Conservation (phyloP, 2,113 vertebrate genomes). For the Paradisaea rubra region DNA sequence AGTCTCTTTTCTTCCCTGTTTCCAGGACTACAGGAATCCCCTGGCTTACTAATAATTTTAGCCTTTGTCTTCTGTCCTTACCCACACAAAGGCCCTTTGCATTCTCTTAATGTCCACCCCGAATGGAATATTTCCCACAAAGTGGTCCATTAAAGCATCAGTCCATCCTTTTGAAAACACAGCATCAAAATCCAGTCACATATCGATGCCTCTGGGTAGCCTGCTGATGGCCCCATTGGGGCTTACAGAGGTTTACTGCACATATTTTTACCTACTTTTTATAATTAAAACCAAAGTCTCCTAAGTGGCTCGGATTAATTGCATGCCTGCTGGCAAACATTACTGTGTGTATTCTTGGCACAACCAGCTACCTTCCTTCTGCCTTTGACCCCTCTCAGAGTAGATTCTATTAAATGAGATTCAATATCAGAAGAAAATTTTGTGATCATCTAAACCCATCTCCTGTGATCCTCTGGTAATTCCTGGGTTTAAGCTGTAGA, state of each 20-base stretch:
- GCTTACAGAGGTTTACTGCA: background rate
- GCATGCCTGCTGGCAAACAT: conserved; percentile 13
- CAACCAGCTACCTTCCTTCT: background rate
- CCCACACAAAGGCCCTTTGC: background rate
- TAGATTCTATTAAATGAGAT: background rate
- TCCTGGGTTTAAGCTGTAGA: conserved; percentile 38
- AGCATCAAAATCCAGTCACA: background rate
- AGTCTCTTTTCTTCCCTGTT: background rate
- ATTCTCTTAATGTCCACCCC: background rate
- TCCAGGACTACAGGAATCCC: background rate
- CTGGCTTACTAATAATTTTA: background rate
- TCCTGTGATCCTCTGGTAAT: background rate
- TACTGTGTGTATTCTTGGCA: conserved; percentile 1
- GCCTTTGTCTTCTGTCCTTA: background rate
- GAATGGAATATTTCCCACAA: background rate
- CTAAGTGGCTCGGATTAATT: conserved; percentile 44
- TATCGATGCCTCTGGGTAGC: background rate
- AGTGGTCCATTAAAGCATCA: conserved; percentile 1
- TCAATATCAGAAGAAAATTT: conserved; percentile 18
- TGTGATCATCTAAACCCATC: background rate
- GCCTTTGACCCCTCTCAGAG: background rate
- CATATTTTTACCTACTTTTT: conserved; percentile 43
- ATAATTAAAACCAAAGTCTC: conserved; percentile 50
- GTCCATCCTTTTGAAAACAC: background rate
- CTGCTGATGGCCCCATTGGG: conserved; percentile 6